Conservation (phyloP, 2,888 invertebrate genomes). For the Julus scanicus region DNA sequence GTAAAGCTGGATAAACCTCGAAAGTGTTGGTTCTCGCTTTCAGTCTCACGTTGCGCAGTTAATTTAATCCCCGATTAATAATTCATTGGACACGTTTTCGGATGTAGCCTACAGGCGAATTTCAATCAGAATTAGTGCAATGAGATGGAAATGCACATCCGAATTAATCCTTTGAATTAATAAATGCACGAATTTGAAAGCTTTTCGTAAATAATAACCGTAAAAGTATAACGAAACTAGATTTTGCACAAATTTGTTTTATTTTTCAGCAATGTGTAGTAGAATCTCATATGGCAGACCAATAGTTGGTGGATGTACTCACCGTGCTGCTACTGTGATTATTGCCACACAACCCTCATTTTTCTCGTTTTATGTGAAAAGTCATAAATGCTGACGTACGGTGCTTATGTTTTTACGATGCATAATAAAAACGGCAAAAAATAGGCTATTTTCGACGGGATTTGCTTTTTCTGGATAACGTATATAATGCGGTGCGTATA, state of each 20-base stretch:
- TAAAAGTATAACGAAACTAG: neutral
- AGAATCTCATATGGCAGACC: no score
- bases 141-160: neutral
- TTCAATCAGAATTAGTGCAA: neutral
- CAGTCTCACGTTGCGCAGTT: neutral
- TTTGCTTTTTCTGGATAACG: neutral
- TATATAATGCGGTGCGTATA: neutral
- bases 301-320: neutral
- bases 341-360: neutral
- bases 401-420: conserved; percentile 42
- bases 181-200: neutral
- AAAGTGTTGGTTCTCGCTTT: neutral
- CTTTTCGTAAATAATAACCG: neutral
- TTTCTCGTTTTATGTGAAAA: conserved; percentile 1
- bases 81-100: neutral
- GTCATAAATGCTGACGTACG: conserved; percentile 39
- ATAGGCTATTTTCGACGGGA: conserved; percentile 27
- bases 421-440: conserved; percentile 38
- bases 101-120: neutral
- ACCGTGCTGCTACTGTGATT: conserved; percentile 39
- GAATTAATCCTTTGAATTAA: neutral
- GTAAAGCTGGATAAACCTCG: neutral
- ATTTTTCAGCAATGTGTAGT: no score
- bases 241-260: neutral
- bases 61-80: neutral